Conservation (phyloP, 2,888 invertebrate species). For the Sarcophaga rosellei region DNA sequence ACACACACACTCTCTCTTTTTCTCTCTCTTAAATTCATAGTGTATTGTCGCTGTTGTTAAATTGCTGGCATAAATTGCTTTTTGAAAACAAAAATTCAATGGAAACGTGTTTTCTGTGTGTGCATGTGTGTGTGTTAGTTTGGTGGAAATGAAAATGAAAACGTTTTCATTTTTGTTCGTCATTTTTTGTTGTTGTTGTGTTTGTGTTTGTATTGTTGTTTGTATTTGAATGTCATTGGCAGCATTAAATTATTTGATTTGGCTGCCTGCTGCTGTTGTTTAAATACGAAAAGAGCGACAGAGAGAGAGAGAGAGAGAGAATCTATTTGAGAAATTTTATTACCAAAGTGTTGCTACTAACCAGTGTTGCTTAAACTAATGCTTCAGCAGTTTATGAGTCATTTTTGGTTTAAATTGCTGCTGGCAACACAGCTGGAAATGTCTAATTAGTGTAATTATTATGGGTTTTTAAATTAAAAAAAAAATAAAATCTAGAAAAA, state of each 20-base stretch:
- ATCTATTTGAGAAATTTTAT: too few relatives aligned
- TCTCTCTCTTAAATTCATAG: too few relatives aligned
- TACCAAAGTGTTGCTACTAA: too few relatives aligned
- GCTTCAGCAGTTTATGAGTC: not conserved
- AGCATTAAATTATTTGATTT: conserved; percentile 55
- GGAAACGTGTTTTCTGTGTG: not conserved
- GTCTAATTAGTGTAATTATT: conserved; percentile 46
- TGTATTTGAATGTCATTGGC: conserved; percentile 59
- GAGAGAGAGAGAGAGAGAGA: too few relatives aligned
- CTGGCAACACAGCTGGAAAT: conserved; percentile 34
- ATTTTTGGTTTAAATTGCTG: too few relatives aligned
- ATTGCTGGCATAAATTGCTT: not conserved
- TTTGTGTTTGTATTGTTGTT: conserved; percentile 6
- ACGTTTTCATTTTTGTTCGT: not conserved
- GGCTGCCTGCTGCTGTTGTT: not conserved
- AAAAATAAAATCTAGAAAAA: not conserved
- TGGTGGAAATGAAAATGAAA: conserved; percentile 28
- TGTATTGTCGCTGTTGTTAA: not conserved
- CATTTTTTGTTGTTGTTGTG: not conserved
- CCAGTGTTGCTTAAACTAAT: not conserved
- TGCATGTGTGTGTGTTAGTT: conserved; percentile 22
- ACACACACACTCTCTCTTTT: not conserved
- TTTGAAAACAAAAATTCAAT: not conserved
- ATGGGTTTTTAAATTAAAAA: not conserved
- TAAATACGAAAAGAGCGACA: too few relatives aligned